phyloP scores from a whole-genome alignment of 2,113 vertebrate genomes.

The Rhinoptilus africanus region DNA sequence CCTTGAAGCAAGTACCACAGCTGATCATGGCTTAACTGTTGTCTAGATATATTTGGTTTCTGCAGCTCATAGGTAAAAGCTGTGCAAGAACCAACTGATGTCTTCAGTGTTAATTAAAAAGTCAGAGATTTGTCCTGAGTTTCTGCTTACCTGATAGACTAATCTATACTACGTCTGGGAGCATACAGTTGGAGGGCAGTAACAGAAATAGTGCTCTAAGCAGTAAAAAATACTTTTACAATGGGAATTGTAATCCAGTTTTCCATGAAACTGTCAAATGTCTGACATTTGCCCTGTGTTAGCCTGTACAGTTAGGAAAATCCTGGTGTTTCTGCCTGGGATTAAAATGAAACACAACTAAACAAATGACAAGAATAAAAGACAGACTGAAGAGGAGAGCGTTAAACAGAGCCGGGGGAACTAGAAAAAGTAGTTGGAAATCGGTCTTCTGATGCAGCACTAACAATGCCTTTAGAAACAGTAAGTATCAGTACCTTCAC shows the following conservation, averaged over 20 bases:
- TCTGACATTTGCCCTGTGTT: not conserved
- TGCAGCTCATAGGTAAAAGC: not conserved
- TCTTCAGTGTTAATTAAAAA: constrained; percentile 25
- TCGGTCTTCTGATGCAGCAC: not conserved
- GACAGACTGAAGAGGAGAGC: not conserved
- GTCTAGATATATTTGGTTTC: not conserved
- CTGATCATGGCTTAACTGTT: not conserved
- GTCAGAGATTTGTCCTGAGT: not conserved
- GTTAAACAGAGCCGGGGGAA: not conserved
- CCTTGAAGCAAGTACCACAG: not conserved
- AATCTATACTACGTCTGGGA: not conserved
- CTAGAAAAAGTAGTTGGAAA: not conserved
- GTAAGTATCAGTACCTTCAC: not conserved
- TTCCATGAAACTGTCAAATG: not conserved
- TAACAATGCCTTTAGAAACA: not conserved
- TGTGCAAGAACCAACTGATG: not conserved
- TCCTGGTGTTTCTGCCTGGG: not conserved
- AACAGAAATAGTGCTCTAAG: not conserved
- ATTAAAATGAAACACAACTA: not conserved
- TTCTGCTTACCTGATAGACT: not conserved
- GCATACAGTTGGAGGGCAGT: not conserved
- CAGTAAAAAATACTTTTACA: not conserved
- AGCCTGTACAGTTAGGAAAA: not conserved
- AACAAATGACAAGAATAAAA: not conserved
- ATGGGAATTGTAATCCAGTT: not conserved